A percentile compares a stretch with the other conserved stretches of the same genome.
These are phyloP conservation scores for Hippolais icterina DNA, from an alignment of 2,113 vertebrate species.

Conservation along the genomic window DNA sequence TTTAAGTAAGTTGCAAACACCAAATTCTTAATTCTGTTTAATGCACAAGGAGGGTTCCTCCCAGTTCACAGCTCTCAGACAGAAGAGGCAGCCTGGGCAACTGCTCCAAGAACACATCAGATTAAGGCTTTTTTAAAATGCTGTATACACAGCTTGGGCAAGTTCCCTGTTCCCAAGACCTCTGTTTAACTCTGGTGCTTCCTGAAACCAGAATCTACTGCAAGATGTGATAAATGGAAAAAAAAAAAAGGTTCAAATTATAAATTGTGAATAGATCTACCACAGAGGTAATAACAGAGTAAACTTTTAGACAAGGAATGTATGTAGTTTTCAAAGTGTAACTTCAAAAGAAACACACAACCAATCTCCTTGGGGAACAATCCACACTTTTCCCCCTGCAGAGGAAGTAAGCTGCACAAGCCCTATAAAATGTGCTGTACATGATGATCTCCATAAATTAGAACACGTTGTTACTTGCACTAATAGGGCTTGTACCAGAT, in stretches of 20 bases:
- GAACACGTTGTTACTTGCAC: conserved; percentile 51
- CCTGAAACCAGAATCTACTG: background rate
- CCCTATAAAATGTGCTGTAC: background rate
- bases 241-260: background rate
- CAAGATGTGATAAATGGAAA: background rate
- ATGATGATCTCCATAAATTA: conserved; percentile 8
- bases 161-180: background rate
- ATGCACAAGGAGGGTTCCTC: background rate
- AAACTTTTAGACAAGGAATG: background rate
- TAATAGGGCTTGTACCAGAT: conserved; percentile 59
- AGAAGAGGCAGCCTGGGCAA: background rate
- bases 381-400: background rate
- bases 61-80: background rate
- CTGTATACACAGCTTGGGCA: background rate
- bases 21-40: background rate
- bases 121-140: background rate
- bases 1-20: background rate
- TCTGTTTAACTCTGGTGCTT: background rate
- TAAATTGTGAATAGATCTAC: background rate
- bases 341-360: background rate
- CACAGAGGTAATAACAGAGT: background rate
- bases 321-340: background rate
- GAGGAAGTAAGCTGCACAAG: background rate
- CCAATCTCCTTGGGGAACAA: background rate
- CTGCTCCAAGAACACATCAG: background rate